phyloP scores from a whole-genome alignment of 2,888 invertebrate species.

The Cyaniris semiargus region DNA sequence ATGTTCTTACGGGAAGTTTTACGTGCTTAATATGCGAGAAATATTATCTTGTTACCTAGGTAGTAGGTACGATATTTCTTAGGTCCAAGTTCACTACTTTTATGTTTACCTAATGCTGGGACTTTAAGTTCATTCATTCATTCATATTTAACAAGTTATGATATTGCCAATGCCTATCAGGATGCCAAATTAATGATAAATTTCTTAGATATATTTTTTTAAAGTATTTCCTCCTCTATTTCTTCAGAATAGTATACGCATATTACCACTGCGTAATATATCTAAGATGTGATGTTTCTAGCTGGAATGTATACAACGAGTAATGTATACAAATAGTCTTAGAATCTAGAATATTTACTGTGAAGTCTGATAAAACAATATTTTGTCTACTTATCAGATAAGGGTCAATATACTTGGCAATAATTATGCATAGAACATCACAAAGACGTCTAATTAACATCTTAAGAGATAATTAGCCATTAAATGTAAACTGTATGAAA shows the following conservation, averaged over 20 bases:
- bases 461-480: background rate
- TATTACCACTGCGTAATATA: background rate
- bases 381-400: slow-evolving; percentile 49
- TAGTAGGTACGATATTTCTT: no score
- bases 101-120: slow-evolving; percentile 26
- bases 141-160: background rate
- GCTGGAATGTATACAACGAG: slow-evolving; percentile 30
- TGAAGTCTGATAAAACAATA: slow-evolving; percentile 48
- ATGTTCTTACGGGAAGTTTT: no score
- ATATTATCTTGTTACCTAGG: no score
- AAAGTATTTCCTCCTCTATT: background rate
- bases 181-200: no score
- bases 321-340: slow-evolving; percentile 14
- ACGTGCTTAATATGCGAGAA: no score
- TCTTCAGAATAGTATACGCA: background rate
- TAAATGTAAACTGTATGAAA: background rate
- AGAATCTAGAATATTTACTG: slow-evolving; percentile 8
- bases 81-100: slow-evolving; percentile 27
- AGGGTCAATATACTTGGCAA: slow-evolving; percentile 34
- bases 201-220: background rate
- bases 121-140: no score
- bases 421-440: slow-evolving; percentile 1
- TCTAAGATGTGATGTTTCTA: background rate
- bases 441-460: background rate
- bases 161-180: no score